Base-by-base conservation (phyloP, 1,140 invertebrate species). In the Panagrolaimus sp. region DNA sequence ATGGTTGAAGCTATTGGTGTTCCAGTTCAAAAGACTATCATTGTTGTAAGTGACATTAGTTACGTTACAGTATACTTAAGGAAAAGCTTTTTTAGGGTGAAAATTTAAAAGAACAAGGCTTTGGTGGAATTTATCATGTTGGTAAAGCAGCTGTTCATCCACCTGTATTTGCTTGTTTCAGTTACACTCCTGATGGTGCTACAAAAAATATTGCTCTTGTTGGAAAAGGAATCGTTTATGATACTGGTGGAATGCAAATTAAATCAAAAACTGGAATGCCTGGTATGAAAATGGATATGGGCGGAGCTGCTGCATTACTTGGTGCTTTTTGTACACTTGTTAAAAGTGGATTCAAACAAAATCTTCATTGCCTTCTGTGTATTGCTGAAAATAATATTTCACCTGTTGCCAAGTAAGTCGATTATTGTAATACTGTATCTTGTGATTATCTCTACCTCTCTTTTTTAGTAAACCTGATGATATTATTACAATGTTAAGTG, bases 201-300 rank as follows among this genome's bases (percentile, higher is more conserved):
- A 87, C 87, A 14, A 87, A 90, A 75, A 90, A 86, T 4, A 88
- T 92, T 68, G 91, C 91, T 3, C 91, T 92, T 88, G 92, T 95
- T 53, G 92, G 92, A 38, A 95, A 95, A 84, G 92, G 87, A 62
- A 93, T 95, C 82, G 91, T 93, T 8, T 95, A 91, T 83, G 92
- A 95, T 80, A 93, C 92, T 76, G 92, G 92, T 78, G 92, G 92
- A 23, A 87, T 94, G 51, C 91, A 90, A 82, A 91, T 95, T 77
- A 94, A 94, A 84, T 86, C 88, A 25, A 92, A 91, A 87, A 83
- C 76, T n/a, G 66, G 42, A 23, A 81, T 81, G 79, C 81, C 81
- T 13, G 66, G 76, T 73, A 95, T 95, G 92, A 94, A 95, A 82
- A 85, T 90, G 9, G 92, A 95, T 84, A 93, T 91, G 85, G 92